Percentiles rank a stretch among this genome's conserved stretches.
Evolutionary conservation across 2,113 vertebrate genomes (phyloP).

Genomic region (Rana temporaria): DNA sequence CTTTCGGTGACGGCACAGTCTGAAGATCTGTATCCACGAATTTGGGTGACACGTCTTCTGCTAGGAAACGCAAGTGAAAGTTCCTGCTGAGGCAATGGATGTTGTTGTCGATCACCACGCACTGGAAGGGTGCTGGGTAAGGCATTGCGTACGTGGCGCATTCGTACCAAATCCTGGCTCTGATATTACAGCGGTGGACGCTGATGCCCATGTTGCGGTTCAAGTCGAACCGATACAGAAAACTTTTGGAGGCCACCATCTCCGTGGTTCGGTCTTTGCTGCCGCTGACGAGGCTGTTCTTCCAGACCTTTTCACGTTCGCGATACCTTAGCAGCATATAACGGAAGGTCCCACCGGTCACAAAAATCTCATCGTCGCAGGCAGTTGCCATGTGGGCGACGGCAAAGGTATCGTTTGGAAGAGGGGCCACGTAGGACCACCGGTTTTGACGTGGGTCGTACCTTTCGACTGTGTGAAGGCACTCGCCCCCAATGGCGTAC

Average conservation of each 20-base stretch:
- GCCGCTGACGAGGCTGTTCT: conserved; percentile 65
- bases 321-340: conserved; percentile 83
- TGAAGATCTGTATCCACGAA: conserved; percentile 77
- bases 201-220: conserved; percentile 77
- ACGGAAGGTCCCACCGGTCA: conserved; percentile 84
- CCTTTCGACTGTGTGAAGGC: conserved; percentile 85
- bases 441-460: conserved; percentile 86
- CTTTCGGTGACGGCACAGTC: conserved; percentile 75
- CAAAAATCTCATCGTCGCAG: conserved; percentile 82
- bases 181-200: conserved; percentile 83
- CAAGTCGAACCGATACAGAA: conserved; percentile 89
- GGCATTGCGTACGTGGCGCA: conserved; percentile 71
- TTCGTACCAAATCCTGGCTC: conserved; percentile 86
- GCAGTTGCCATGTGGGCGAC: conserved; percentile 85
- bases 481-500: conserved; percentile 93
- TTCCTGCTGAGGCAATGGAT: conserved; percentile 83
- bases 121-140: conserved; percentile 77
- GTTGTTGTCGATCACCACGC: conserved; percentile 69
- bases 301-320: conserved; percentile 76
- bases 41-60: conserved; percentile 82
- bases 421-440: conserved; percentile 84
- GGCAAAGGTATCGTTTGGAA: conserved; percentile 88
- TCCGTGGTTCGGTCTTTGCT: conserved; percentile 77
- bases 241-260: conserved; percentile 78
- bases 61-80: conserved; percentile 80